Evolutionary conservation across 2,888 invertebrate genomes (phyloP).

Genomic region (Cerastoderma edule): DNA sequence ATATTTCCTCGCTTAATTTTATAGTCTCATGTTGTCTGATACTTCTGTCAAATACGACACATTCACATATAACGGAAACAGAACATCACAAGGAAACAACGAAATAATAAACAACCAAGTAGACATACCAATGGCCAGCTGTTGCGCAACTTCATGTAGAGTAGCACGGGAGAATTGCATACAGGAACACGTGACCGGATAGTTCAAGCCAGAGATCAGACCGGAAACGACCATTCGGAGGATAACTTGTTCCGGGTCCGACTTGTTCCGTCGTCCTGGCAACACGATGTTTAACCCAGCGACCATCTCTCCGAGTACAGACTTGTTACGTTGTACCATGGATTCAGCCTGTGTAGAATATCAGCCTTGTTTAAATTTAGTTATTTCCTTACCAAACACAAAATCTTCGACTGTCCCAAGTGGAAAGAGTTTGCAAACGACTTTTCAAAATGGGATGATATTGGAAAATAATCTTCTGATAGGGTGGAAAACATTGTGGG

Average conservation of each 20-base stretch:
- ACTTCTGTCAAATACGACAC: too few species aligned
- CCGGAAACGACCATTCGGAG: slow-evolving; percentile 46
- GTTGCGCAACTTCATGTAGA: slow-evolving; percentile 9
- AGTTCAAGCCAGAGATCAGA: slow-evolving; percentile 43
- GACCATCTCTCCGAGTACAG: slow-evolving; percentile 20
- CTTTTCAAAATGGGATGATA: too few species aligned
- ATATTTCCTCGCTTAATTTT: too few species aligned
- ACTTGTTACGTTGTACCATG: slow-evolving; percentile 6
- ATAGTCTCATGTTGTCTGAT: too few species aligned
- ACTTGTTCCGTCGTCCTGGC: background rate
- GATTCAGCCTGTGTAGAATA: slow-evolving; percentile 25
- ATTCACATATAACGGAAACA: too few species aligned
- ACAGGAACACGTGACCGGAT: slow-evolving; percentile 38
- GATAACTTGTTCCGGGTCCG: slow-evolving; percentile 31
- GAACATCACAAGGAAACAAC: too few species aligned
- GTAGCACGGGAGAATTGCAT: slow-evolving; percentile 23
- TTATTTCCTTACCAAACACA: background rate
- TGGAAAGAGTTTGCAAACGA: too few species aligned
- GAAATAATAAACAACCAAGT: too few species aligned
- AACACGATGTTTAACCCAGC: slow-evolving; percentile 3
- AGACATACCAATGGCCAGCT: slow-evolving; percentile 17
- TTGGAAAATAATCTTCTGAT: too few species aligned
- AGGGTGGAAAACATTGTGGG: too few species aligned
- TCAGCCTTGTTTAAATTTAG: slow-evolving; percentile 1
- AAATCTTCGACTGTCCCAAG: background rate